Evolutionary conservation across 2,888 invertebrate species (phyloP).

Genomic region (Scelioninae gen. 2): DNA sequence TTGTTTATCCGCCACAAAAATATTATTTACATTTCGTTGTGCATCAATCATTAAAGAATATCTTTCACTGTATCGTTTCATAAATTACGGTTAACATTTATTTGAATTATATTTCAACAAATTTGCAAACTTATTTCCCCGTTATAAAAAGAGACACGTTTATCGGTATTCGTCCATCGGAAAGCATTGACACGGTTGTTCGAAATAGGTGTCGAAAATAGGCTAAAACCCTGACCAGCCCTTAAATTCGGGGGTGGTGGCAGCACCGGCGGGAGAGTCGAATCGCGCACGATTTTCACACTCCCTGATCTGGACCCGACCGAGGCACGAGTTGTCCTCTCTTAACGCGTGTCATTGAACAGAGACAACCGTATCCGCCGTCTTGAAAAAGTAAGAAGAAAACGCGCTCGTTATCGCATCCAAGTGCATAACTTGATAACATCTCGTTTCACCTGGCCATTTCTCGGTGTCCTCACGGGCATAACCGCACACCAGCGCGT

Average conservation of each 20-base stretch:
- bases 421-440: constrained; percentile 42
- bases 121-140: too few species aligned
- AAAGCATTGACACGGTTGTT: too few species aligned
- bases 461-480: background rate
- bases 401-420: constrained; percentile 43
- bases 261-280: constrained; percentile 45
- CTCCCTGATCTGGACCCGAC: constrained; percentile 37
- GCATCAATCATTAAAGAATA: too few species aligned
- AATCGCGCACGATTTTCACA: constrained; percentile 27
- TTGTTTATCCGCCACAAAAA: too few species aligned
- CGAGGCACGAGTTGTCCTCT: constrained; percentile 13
- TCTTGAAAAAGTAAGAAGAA: constrained; percentile 29
- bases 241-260: constrained; percentile 34
- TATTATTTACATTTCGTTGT: too few species aligned
- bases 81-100: too few species aligned
- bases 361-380: constrained; percentile 25
- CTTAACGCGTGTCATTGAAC: constrained; percentile 10
- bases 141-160: too few species aligned
- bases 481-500: background rate
- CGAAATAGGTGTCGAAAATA: constrained; percentile 17
- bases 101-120: too few species aligned
- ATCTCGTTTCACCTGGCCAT: constrained; percentile 27
- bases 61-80: too few species aligned
- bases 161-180: too few species aligned
- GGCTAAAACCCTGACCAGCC: constrained; percentile 26